Evolutionary conservation across 2,797 vertebrate genomes (phyloP).

Genomic region (Aphelocoma californica): DNA sequence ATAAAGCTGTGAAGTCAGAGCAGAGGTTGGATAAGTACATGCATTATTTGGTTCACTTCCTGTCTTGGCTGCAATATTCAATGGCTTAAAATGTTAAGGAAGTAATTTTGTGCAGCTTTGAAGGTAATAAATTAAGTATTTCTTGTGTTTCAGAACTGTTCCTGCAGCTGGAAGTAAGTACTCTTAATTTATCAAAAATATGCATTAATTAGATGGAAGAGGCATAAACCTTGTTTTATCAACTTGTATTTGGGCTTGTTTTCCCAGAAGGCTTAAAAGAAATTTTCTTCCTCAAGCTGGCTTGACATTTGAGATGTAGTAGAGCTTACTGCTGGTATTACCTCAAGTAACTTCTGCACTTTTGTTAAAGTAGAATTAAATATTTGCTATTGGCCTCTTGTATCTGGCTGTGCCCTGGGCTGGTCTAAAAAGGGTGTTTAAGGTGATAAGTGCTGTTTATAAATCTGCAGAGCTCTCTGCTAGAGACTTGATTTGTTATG

Average conservation of each 20-base stretch:
- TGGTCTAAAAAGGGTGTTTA: neutral
- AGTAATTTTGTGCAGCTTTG: neutral
- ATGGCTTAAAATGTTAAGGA: neutral
- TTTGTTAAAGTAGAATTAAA: neutral
- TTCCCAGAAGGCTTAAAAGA: neutral
- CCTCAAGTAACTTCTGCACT: neutral
- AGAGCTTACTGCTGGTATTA: neutral
- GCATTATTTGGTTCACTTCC: neutral
- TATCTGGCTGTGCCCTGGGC: neutral
- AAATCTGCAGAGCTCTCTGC: neutral
- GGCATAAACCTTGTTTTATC: neutral
- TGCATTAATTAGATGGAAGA: neutral
- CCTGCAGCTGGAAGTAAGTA: constrained; percentile 94
- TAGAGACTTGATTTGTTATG: neutral
- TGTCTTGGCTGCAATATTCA: neutral
- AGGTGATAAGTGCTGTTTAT: neutral
- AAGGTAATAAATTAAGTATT: neutral
- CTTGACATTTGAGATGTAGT: neutral
- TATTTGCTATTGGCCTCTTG: neutral
- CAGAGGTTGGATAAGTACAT: neutral
- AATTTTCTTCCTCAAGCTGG: neutral
- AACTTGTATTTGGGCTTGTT: neutral
- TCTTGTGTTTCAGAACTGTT: constrained; percentile 88
- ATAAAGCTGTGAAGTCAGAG: neutral
- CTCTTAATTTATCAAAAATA: neutral